Evolutionary conservation across 2,888 invertebrate species (phyloP), one percentile per base, ranked within the genome.

Genomic region (Ischnus inquisitorius): DNA sequence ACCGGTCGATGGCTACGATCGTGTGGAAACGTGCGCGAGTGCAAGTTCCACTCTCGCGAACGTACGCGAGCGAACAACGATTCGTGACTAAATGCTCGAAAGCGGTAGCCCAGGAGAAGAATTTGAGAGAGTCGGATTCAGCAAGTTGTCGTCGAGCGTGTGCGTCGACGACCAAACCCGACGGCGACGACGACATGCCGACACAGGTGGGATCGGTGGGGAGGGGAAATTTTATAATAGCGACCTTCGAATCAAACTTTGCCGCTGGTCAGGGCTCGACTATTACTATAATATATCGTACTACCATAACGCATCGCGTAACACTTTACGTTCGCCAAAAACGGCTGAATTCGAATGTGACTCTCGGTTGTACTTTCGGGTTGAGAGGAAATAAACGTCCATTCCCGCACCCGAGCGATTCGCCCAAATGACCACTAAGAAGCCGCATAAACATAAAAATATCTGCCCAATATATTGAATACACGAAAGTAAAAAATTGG

Each of bases 61-160:
- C 77, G 74, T 84, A 57, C 82, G 72, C 79, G 80, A 75, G 16
- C 79, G 84, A 83, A 62, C 77, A 83, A 83, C 85, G 71, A 86
- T 79, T 86, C 82, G 79, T 86, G 76, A 89, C 89, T 88, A 88
- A 88, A 87, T 83, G 84, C 69, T 75, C 71, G 85, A 82, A 85
- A 85, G 86, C 64, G 84, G 76, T 83, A 79, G 62, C 51, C 82
- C 82, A 16, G 74, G 54, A 62, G 62, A 77, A 72, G 79, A 85
- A 85, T 79, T 83, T 77, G 82, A 79, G 77, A 78, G 85, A 81
- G 84, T 81, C 78, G 48, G 62, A 72, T 51, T 67, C 69, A 46
- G 76, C 60, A 60, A 67, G 54, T 39, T 64, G 54, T 67, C 84
- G 68, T 34, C 34, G 34, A 34, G 34, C 41, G 51, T 71, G 57